Conservation (phyloP, 37 sponge, comb jelly and placozoan species). For the Chondrilla cf. caribensis region DNA sequence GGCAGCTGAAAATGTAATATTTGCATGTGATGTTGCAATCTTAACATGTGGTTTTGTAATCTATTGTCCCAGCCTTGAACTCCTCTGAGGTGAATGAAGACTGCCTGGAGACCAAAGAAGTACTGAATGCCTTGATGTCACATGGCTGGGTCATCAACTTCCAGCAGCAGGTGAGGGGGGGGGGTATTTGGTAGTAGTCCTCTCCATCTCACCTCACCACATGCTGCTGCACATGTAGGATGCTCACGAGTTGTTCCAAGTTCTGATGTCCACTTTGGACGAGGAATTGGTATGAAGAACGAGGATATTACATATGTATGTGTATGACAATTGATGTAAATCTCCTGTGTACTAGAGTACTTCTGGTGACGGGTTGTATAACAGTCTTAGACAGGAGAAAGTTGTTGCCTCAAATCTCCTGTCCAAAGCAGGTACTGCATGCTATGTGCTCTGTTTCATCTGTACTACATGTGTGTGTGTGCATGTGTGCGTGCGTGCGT, state of each 20-base stretch:
- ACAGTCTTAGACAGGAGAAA: too few species aligned
- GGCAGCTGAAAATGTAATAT: background rate
- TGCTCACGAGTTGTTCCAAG: conserved; percentile 77
- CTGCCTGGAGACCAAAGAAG: conserved; percentile 13
- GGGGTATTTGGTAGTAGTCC: background rate
- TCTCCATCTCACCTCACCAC: background rate
- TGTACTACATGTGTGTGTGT: background rate
- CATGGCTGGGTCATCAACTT: conserved; percentile 62
- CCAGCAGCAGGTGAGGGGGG: conserved; percentile 62
- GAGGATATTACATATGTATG: too few species aligned
- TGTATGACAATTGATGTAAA: too few species aligned
- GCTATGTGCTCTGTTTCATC: background rate
- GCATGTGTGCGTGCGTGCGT: background rate
- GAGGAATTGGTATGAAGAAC: conserved; percentile 55
- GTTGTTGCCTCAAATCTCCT: background rate
- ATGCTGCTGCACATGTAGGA: conserved; percentile 33
- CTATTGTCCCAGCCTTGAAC: background rate
- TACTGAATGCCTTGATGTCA: conserved; percentile 40
- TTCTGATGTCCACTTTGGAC: conserved; percentile 50
- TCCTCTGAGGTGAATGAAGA: background rate
- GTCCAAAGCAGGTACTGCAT: background rate
- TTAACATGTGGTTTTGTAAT: too few species aligned
- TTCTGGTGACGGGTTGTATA: too few species aligned
- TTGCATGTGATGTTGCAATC: too few species aligned
- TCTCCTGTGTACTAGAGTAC: too few species aligned